These are phyloP conservation scores for Rhincodon typus DNA, from an alignment of 2,797 vertebrate genomes.

Conservation along the genomic window DNA sequence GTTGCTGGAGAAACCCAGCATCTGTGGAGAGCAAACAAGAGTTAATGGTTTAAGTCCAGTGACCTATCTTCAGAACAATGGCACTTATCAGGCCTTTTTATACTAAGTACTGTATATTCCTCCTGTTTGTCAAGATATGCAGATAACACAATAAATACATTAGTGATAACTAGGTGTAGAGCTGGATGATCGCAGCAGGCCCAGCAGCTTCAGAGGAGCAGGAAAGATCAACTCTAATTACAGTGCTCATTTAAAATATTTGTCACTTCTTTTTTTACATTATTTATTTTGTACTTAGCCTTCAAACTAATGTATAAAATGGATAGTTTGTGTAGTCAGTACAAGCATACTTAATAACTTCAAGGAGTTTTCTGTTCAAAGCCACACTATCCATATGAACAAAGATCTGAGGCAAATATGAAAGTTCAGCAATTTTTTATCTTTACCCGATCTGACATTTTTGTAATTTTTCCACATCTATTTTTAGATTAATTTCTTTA, in stretches of 20 bases:
- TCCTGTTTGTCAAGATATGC: not conserved
- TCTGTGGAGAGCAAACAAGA: no score
- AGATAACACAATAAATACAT: not conserved
- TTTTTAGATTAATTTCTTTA: not conserved
- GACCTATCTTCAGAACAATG: not conserved
- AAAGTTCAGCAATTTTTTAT: not conserved
- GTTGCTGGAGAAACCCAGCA: no score
- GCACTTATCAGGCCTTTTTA: not conserved
- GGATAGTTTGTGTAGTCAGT: not conserved
- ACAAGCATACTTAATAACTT: not conserved
- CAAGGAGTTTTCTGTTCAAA: not conserved
- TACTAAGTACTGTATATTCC: not conserved
- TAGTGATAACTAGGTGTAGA: not conserved
- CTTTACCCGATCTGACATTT: not conserved
- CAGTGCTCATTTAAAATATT: not conserved
- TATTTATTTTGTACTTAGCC: not conserved
- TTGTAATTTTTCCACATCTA: not conserved
- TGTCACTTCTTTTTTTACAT: no score
- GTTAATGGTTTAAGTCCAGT: no score
- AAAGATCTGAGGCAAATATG: not conserved
- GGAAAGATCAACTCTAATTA: not conserved
- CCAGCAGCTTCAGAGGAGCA: no score
- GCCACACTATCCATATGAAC: not conserved
- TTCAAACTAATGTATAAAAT: not conserved
- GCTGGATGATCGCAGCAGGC: no score